A percentile compares a stretch with the other conserved stretches of the same genome.
phyloP scores from a whole-genome alignment of 2,797 vertebrate genomes.

The Sciurus carolinensis region DNA sequence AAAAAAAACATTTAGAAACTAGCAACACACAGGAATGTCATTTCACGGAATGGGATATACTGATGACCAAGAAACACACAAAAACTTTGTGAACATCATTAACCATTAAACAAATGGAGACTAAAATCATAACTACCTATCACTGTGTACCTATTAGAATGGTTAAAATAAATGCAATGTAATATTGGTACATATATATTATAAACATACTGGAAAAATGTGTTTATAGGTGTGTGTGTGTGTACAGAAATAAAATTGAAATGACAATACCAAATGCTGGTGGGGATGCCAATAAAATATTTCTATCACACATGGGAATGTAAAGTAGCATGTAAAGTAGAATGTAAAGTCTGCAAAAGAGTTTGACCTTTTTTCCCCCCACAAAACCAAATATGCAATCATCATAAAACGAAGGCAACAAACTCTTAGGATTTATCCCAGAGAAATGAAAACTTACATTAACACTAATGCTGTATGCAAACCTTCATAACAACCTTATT shows the following conservation, averaged over 20 bases:
- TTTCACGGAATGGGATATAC: neutral
- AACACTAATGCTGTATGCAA: neutral
- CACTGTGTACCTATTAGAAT: neutral
- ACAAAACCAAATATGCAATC: neutral
- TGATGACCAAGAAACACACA: neutral
- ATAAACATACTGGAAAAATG: neutral
- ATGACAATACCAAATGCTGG: neutral
- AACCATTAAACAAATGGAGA: neutral
- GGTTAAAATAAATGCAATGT: neutral
- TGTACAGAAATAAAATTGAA: neutral
- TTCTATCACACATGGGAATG: neutral
- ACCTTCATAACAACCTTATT: neutral
- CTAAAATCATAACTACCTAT: neutral
- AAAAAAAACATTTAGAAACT: neutral
- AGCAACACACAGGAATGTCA: neutral
- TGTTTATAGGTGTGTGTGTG: neutral
- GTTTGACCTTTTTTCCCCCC: neutral
- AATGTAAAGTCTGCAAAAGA: neutral
- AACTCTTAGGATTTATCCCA: neutral
- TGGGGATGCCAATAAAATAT: neutral
- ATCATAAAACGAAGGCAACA: neutral
- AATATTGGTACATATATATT: neutral
- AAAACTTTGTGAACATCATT: neutral
- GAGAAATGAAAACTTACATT: conserved; percentile 2
- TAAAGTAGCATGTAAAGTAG: neutral